Percentiles rank a stretch among this genome's conserved stretches.
Conservation (phyloP, 2,888 invertebrate genomes). For the Stenoptilia bipunctidactyla region DNA sequence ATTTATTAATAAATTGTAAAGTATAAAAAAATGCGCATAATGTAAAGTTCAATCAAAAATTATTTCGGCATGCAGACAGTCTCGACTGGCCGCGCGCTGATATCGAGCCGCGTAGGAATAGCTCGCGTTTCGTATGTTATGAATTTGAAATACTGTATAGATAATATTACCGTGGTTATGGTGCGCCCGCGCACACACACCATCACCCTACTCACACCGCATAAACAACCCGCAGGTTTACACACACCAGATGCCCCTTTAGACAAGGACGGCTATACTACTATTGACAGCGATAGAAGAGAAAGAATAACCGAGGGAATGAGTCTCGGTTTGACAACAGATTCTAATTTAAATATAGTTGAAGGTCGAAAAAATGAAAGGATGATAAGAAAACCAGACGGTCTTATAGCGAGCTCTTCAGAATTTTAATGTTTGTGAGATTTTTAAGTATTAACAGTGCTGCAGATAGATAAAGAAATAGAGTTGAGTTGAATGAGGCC, state of each 20-base stretch:
- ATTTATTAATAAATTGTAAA: too few species aligned
- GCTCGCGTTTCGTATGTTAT: too few species aligned
- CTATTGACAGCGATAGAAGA: constrained; percentile 35
- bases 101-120: too few species aligned
- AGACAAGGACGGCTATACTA: constrained; percentile 52
- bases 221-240: constrained; percentile 63
- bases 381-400: constrained; percentile 19
- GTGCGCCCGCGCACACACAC: constrained; percentile 33
- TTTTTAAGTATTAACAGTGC: too few species aligned
- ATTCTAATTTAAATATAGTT: constrained; percentile 59
- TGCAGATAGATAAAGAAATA: constrained; percentile 55
- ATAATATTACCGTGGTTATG: too few species aligned
- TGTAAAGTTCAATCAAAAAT: too few species aligned
- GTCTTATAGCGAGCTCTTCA: constrained; percentile 7
- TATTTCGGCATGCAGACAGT: too few species aligned
- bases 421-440: constrained; percentile 34
- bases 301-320: constrained; percentile 36
- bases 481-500: constrained; percentile 45
- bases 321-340: constrained; percentile 53
- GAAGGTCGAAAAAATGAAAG: constrained; percentile 59
- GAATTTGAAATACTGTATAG: too few species aligned
- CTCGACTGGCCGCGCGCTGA: too few species aligned
- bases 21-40: too few species aligned
- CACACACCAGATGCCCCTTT: constrained; percentile 65
- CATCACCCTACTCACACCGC: constrained; percentile 32